Evolutionary conservation across 2,113 vertebrate genomes (phyloP).

Genomic region (Cepphus grylle): DNA sequence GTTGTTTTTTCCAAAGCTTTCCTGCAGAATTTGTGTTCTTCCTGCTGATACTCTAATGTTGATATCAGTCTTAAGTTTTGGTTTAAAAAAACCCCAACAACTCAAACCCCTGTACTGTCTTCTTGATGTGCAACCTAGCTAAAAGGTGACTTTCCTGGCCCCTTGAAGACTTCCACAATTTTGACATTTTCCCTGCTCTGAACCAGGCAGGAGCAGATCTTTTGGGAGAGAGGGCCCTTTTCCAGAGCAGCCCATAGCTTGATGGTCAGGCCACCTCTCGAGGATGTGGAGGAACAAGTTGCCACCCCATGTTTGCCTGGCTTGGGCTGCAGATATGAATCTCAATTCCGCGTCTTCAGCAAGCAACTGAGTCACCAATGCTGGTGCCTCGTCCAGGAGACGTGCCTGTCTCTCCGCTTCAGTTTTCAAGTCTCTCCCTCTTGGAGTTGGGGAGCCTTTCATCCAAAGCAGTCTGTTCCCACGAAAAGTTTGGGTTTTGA

Average conservation of each 20-base stretch:
- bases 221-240: not conserved
- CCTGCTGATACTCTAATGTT: not conserved
- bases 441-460: not conserved
- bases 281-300: not conserved
- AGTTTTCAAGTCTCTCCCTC: not conserved
- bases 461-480: not conserved
- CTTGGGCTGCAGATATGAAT: not conserved
- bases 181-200: not conserved
- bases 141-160: not conserved
- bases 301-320: not conserved
- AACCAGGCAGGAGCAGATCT: not conserved
- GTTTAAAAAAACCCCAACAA: not conserved
- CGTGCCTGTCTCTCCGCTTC: not conserved
- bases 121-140: not conserved
- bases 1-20: not conserved
- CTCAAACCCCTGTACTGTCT: not conserved
- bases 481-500: conserved; percentile 4
- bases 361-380: not conserved
- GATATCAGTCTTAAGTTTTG: not conserved
- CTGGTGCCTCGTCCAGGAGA: not conserved
- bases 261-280: not conserved
- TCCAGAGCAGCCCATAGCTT: not conserved
- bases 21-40: not conserved
- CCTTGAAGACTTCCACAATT: not conserved
- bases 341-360: accelerated